phyloP scores from a whole-genome alignment of 1,140 invertebrate species.

The Drosophila orena region DNA sequence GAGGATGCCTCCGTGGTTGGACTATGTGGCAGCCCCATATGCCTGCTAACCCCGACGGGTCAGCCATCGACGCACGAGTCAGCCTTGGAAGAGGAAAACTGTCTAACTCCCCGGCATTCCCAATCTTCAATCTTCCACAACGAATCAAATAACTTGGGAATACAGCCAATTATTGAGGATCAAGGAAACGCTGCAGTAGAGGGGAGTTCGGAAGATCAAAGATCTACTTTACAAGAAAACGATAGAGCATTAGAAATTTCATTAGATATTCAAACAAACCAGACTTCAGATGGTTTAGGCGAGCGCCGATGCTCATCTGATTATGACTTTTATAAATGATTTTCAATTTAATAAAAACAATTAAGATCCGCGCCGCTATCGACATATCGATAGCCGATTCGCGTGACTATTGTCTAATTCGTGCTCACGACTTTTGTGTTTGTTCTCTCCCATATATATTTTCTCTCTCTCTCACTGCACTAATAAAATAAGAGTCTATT shows the following conservation, averaged over 20 bases:
- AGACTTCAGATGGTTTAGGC: not conserved
- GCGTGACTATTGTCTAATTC: constrained; percentile 3
- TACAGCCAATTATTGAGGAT: not conserved
- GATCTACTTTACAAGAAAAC: no score
- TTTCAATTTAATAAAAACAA: not conserved
- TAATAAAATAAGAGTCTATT: not conserved
- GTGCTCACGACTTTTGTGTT: not conserved
- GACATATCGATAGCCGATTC: constrained; percentile 15
- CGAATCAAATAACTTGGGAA: not conserved
- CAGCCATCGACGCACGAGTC: not conserved
- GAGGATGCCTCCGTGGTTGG: not conserved
- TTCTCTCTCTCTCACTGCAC: constrained; percentile 7
- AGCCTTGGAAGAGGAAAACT: not conserved
- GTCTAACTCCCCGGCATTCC: no score
- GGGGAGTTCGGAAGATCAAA: no score
- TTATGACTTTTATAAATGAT: not conserved
- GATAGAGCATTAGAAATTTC: no score
- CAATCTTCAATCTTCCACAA: no score
- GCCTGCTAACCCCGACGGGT: no score
- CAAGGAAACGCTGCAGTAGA: not conserved
- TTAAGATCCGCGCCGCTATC: not conserved
- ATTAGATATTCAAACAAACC: not conserved
- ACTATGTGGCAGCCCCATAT: not conserved
- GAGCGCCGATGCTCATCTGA: not conserved
- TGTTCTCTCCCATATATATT: not conserved